phyloP scores from a whole-genome alignment of 2,113 vertebrate species.

The Amia ocellicauda region DNA sequence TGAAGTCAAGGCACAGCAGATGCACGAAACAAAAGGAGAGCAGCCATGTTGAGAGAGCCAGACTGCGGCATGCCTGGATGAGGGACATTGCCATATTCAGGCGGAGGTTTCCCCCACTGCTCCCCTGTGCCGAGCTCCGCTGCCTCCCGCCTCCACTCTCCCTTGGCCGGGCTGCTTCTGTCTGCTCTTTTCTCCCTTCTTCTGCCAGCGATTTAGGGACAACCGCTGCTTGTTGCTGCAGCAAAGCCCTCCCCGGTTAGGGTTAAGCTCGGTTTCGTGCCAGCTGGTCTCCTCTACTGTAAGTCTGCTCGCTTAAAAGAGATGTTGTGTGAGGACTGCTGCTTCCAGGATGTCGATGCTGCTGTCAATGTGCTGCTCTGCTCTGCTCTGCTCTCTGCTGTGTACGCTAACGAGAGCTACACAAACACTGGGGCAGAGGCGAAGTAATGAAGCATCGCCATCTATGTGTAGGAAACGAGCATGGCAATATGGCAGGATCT shows the following conservation, averaged over 20 bases:
- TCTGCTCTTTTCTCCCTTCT: background rate
- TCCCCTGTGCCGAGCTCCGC: conserved; percentile 11
- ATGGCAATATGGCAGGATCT: too few relatives aligned
- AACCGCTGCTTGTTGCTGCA: conserved; percentile 6
- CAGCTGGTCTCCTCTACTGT: background rate
- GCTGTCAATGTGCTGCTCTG: conserved; percentile 18
- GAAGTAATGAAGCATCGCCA: conserved; percentile 15
- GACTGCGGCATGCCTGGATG: conserved; percentile 87
- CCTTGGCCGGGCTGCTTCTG: conserved; percentile 15
- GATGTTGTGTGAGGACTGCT: conserved; percentile 8
- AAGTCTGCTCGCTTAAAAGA: background rate
- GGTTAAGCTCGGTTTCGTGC: background rate
- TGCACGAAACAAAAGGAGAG: conserved; percentile 95
- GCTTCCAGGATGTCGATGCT: conserved; percentile 23
- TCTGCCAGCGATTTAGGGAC: conserved; percentile 10
- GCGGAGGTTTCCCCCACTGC: conserved; percentile 8
- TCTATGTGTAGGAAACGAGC: background rate
- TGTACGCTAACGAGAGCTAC: background rate
- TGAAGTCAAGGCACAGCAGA: conserved; percentile 93
- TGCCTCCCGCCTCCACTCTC: conserved; percentile 32
- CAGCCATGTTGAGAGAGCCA: conserved; percentile 95
- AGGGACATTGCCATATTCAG: conserved; percentile 80
- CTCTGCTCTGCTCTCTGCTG: conserved; percentile 16
- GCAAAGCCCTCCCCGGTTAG: background rate
- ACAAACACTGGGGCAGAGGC: too few relatives aligned